Evolutionary conservation across 2,888 invertebrate species (phyloP).

Genomic region (Omphaloscelis lunosa): DNA sequence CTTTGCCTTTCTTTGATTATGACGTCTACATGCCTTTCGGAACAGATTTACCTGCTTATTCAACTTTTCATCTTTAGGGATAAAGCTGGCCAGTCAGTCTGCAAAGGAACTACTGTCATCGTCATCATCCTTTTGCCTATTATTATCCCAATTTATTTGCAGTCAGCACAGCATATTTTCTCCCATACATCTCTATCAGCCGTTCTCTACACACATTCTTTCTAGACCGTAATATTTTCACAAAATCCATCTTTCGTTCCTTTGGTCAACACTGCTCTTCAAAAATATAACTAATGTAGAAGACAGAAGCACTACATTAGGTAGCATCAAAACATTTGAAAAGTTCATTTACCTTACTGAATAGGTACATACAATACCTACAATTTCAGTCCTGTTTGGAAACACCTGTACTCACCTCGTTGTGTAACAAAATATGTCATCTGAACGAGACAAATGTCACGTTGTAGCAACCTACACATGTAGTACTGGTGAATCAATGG

Average conservation of each 20-base stretch:
- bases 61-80: background rate
- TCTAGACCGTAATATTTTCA: background rate
- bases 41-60: background rate
- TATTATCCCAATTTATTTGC: background rate
- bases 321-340: background rate
- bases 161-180: background rate
- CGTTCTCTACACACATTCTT: background rate
- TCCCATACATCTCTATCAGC: background rate
- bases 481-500: background rate
- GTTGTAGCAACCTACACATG: background rate
- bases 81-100: background rate
- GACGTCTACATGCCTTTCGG: background rate
- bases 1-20: background rate
- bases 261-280: background rate
- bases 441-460: background rate
- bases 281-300: background rate
- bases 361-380: background rate
- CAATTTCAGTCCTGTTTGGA: background rate
- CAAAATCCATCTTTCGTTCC: background rate
- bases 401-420: background rate
- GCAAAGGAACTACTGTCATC: background rate
- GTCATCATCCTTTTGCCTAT: no score
- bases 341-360: background rate
- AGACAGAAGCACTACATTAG: background rate
- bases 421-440: slow-evolving; percentile 1